Evolutionary conservation across 2,888 invertebrate genomes (phyloP), one percentile per base, ranked within the genome.

Genomic region (Megastigmus dorsalis): DNA sequence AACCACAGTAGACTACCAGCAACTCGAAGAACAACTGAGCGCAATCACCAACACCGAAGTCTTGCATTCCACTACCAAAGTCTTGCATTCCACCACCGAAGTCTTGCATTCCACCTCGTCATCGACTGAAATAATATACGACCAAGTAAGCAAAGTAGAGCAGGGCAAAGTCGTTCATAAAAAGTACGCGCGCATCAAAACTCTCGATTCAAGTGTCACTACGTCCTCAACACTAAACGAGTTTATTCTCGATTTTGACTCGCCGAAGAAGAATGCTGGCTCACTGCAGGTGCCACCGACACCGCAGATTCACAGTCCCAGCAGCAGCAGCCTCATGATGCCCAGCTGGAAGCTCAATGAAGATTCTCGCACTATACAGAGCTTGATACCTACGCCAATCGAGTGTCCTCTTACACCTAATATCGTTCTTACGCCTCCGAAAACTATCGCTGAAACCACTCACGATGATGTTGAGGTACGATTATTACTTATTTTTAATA

Each of bases 171-270:
- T 76, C 7, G 69, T 74, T 0, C 36, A 69, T 26, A 76, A 76
- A 28, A 76, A 76, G 41, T 76, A 76, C 13, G 76, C 76, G 0
- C 65, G 70, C 0, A 9, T 76, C 1, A 60, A 65, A n/a, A 76
- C 76, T 4, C 65, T 76, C 28, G 66, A 73, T 6, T 66, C 59
- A 1, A 70, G 50, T 18, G 20, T 65, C 1, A 23, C 54, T 1
- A 18, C 52, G 5, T 54, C 50, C 1, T 62, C 33, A 6, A 45
- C 30, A 0, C 20, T 60, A 10, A n/a, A 7, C 10, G 9, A 43
- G 13, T 59, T 62, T 18, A 13, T 1, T 0, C 10, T 43, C 6
- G 59, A 52, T 0, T 18, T 59, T 0, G 68, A 59, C 1, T 48
- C 63, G 3, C 60, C 65, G 5, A 15, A 20, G 1, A 73, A 66